These are phyloP conservation scores for Mustela erminea DNA, from an alignment of 2,797 vertebrate genomes.

Conservation along the genomic window DNA sequence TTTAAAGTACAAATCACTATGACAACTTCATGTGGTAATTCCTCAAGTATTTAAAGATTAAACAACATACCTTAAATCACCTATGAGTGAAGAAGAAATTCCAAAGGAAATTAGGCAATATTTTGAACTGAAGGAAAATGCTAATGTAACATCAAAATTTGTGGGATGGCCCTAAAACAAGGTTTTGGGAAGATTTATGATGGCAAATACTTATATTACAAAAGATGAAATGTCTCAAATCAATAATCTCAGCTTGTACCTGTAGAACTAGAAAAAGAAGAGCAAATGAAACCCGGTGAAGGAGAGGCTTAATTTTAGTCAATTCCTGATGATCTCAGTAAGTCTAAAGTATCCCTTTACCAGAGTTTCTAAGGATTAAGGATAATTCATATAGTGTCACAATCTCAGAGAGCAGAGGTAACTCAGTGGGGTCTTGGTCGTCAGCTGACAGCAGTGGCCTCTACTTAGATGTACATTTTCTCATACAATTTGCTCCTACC, in stretches of 20 bases:
- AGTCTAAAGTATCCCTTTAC: not conserved
- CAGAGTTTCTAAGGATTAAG: not conserved
- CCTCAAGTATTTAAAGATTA: not conserved
- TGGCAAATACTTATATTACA: not conserved
- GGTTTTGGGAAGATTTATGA: not conserved
- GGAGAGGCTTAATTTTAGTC: not conserved
- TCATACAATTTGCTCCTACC: not conserved
- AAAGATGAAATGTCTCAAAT: not conserved
- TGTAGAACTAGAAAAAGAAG: not conserved
- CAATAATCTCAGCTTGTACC: not conserved
- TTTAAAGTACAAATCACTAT: slow-evolving; percentile 15
- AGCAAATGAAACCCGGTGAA: not conserved
- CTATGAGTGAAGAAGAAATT: not conserved
- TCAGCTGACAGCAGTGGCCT: not conserved
- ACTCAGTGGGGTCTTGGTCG: not conserved
- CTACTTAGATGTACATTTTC: not conserved
- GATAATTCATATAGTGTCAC: not conserved
- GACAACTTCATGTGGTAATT: not conserved
- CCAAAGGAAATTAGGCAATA: not conserved
- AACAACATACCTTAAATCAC: not conserved
- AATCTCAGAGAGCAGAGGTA: not conserved
- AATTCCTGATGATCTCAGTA: not conserved
- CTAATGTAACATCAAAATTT: not conserved
- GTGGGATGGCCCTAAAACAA: not conserved
- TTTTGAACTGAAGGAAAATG: not conserved